Conservation (phyloP, 2,113 vertebrate genomes). For the Orthonyx spaldingii region DNA sequence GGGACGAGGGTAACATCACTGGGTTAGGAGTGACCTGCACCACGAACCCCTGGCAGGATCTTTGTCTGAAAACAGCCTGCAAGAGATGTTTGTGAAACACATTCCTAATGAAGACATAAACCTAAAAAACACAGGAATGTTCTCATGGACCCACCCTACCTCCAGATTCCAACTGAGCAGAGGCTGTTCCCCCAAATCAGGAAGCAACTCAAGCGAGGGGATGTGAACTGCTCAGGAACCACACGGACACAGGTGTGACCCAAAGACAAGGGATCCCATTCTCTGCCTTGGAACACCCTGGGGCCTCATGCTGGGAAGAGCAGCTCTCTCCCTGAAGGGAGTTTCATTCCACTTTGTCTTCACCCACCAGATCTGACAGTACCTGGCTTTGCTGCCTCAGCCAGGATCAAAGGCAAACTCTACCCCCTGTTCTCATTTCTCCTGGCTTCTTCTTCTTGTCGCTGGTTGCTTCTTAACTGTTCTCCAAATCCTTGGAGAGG, state of each 20-base stretch:
- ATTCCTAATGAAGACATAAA: not conserved
- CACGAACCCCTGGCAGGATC: not conserved
- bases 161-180: not conserved
- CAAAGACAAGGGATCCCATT: rapidly evolving
- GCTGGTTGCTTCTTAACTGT: not conserved
- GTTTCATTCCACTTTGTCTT: not conserved
- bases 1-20: not conserved
- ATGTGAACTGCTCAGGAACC: not conserved
- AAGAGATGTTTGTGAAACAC: not conserved
- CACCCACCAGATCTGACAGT: not conserved
- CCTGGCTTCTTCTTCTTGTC: not conserved
- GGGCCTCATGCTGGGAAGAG: not conserved
- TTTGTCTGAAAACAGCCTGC: not conserved
- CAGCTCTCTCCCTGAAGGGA: not conserved
- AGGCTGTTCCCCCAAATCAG: not conserved
- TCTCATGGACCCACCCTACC: not conserved
- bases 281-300: not conserved
- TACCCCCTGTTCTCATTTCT: not conserved
- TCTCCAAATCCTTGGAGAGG: not conserved
- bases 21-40: not conserved
- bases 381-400: not conserved
- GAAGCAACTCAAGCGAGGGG: too few species aligned
- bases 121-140: not conserved
- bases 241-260: rapidly evolving
- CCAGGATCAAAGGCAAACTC: not conserved